Base-by-base conservation (phyloP, 2,113 vertebrate species). In the Polypterus bichir region DNA sequence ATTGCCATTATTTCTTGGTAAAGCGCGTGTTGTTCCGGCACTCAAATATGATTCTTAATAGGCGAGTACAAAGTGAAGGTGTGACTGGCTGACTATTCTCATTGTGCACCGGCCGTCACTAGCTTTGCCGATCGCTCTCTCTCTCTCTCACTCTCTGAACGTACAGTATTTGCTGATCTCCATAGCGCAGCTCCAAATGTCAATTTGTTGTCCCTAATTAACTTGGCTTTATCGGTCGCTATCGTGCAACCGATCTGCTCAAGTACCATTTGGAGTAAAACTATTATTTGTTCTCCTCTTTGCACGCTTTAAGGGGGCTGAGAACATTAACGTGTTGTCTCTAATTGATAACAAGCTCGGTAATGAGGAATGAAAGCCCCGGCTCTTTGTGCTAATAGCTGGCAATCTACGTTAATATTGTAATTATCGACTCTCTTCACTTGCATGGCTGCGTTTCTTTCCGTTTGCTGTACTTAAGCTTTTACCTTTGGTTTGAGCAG, bases 131-230 rank as follows among this genome's bases (percentile, higher is more conserved):
- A 27, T 27, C 27, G 27, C 27, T 27, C 2, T 27, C 27, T 27
- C 27, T 27, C 27, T 27, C 27, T 27, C 27, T 27, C 27, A 27
- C 27, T 27, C 27, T 27, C 27, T 27, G 27, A 27, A 27, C 27
- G 27, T 27, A n/a, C n/a, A n/a, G n/a, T n/a, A 27, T 27, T 27
- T 27, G 27, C 27, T 27, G 27, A 27, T 27, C 27, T 68, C 61
- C 67, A 76, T 68, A 67, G 48, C 61, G 60, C 65, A 64, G 63
- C 60, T 62, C 59, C 27, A 73, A 82, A 79, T 82, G 82, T 81
- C 78, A 79, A 61, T 84, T 81, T 84, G 71, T 69, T 78, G 68
- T 81, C 74, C 72, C 60, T 83, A 88, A 89, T 89, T 89, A 89
- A 77, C 78, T 66, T 73, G 74, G 76, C 78, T 79, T 85, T 84